Base-by-base conservation (phyloP, 2,888 invertebrate genomes). In the Conus canariensis region DNA sequence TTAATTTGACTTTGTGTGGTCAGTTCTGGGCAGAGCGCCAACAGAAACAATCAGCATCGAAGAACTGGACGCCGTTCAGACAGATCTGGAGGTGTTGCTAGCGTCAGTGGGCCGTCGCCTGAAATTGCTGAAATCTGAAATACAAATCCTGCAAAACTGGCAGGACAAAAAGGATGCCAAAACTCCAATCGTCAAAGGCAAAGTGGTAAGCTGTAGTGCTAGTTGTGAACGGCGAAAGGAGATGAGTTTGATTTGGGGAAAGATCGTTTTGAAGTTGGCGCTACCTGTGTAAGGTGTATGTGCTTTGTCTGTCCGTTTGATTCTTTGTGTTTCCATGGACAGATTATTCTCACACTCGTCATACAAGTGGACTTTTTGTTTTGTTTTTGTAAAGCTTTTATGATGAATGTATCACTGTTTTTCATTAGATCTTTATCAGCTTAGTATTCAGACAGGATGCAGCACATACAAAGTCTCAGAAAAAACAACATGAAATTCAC, bases 21-120 rank as follows among this genome's bases (percentile, higher is more conserved):
- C 90, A 96, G 96, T 96, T 90, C 91, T 96, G 90, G 90, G 93
- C 5, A 91, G 95, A 90, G 97, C 97, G 67, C 97, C 97, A 4
- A 98, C 98, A 91, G 98, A 98, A 94, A 97, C 97, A 7, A 97
- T 99, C 91, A 98, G 97, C 30, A 98, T 98, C 97, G 99, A 99
- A 94, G 99, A 99, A 95, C 97, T 99, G 87, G 98, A 99, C 96
- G 97, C 97, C 2, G 96, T 99, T 16, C 99, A 99, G 96, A 96
- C 98, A 88, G 99, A 99, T 96, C 96, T 99, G 88, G 99, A 99
- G 96, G 97, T 98, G 56, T 97, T 99, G 88, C 97, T 99, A 58
- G 98, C 98, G 0, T 98, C 98, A 88, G 98, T 98, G 89, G 98
- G 98, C 0, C 97, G 98, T 25, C 97, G 99, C 90, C 97, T 98